Evolutionary conservation across 1,140 invertebrate genomes (phyloP).

Genomic region (Lepeophtheirus salmonis): DNA sequence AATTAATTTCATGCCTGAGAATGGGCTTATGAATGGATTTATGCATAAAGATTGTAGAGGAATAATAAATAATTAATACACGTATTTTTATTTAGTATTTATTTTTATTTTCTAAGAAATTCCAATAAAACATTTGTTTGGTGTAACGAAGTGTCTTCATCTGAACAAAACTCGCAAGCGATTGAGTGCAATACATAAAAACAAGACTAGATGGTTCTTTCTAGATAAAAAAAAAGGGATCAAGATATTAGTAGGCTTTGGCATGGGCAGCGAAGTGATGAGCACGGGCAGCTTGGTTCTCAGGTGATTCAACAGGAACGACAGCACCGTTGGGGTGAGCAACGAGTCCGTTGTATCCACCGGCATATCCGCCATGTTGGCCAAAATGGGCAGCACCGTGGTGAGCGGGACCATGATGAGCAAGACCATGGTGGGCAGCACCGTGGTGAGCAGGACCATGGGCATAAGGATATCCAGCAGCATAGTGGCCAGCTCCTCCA

Average conservation of each 20-base stretch:
- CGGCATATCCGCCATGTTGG: neutral
- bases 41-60: no score
- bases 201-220: constrained; percentile 17
- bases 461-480: constrained; percentile 4
- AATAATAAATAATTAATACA: no score
- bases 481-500: neutral
- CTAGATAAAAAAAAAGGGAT: no score
- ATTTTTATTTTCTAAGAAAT: no score
- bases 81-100: no score
- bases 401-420: neutral
- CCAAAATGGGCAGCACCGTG: neutral
- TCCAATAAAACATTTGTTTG: no score
- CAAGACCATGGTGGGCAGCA: neutral
- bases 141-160: neutral
- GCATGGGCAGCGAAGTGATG: constrained; percentile 13
- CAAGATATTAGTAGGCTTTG: neutral
- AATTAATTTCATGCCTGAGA: no score
- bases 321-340: constrained; percentile 17
- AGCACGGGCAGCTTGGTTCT: neutral
- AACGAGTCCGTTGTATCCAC: constrained; percentile 4
- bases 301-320: constrained; percentile 6
- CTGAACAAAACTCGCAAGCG: constrained; percentile 12
- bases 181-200: neutral
- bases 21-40: no score
- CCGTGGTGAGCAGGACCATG: neutral